A percentile compares a stretch with the other conserved stretches of the same genome.
Evolutionary conservation across 2,888 invertebrate species (phyloP).

Genomic region (Erpobdella octoculata): DNA sequence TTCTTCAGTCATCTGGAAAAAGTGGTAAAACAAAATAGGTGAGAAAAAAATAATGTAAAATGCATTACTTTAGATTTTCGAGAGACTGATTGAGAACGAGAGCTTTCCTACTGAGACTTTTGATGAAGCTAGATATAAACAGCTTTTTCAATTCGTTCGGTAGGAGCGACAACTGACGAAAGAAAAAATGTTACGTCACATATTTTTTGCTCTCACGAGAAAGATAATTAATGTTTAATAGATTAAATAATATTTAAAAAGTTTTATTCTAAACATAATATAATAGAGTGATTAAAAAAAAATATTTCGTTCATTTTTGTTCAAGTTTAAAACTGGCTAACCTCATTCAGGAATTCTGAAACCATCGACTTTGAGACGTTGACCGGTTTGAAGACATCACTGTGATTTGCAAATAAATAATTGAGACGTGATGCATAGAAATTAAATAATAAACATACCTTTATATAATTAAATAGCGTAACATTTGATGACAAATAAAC

Average conservation of each 20-base stretch:
- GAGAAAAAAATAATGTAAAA: neutral
- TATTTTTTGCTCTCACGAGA: too few relatives aligned
- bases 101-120: neutral
- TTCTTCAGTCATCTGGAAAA: neutral
- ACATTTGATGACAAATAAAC: too few relatives aligned
- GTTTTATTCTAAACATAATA: too few relatives aligned
- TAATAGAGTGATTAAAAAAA: neutral
- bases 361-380: neutral
- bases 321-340: neutral
- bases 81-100: neutral
- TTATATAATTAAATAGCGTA: too few relatives aligned
- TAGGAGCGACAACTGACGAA: neutral
- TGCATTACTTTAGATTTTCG: neutral
- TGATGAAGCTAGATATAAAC: neutral
- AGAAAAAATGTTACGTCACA: too few relatives aligned
- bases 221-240: too few relatives aligned
- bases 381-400: constrained; percentile 11
- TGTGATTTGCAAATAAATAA: too few relatives aligned
- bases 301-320: too few relatives aligned
- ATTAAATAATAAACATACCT: too few relatives aligned
- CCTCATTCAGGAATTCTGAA: neutral
- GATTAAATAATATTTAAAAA: too few relatives aligned
- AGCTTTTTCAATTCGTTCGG: neutral
- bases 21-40: neutral
- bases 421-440: too few relatives aligned